These are phyloP conservation scores for Triplophysa dalaica DNA, from an alignment of 2,113 vertebrate species.

Conservation along the genomic window DNA sequence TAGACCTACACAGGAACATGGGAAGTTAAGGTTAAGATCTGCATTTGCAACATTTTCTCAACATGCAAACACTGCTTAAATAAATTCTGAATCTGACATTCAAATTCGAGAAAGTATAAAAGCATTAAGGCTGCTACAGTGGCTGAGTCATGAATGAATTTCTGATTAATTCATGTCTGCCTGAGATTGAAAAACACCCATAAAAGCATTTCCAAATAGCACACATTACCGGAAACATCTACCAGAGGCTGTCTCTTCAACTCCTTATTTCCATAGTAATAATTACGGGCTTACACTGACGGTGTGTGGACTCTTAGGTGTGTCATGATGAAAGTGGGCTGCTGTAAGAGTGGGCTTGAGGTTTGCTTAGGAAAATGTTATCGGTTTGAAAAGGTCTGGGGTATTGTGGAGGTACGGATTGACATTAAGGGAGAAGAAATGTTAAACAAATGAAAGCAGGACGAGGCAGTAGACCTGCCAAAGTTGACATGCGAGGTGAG, in stretches of 20 bases:
- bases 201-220: conserved; percentile 38
- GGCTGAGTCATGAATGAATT: conserved; percentile 27
- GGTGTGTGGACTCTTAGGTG: conserved; percentile 24
- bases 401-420: conserved; percentile 57
- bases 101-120: conserved; percentile 14
- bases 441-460: conserved; percentile 41
- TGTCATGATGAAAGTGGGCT: conserved; percentile 36
- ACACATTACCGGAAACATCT: conserved; percentile 21
- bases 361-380: conserved; percentile 43
- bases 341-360: conserved; percentile 47
- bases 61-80: background rate
- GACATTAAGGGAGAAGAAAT: conserved; percentile 64
- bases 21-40: conserved; percentile 52
- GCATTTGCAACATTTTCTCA: background rate
- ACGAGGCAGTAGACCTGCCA: background rate
- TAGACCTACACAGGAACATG: conserved; percentile 81
- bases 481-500: conserved; percentile 34
- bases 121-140: conserved; percentile 17
- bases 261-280: conserved; percentile 26
- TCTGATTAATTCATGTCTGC: conserved; percentile 28
- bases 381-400: conserved; percentile 64
- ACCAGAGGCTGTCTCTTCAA: conserved; percentile 14
- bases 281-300: conserved; percentile 27
- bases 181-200: conserved; percentile 38
- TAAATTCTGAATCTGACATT: conserved; percentile 7